Evolutionary conservation across 2,797 vertebrate species (phyloP).

Genomic region (Phrynocephalus vlangalii): DNA sequence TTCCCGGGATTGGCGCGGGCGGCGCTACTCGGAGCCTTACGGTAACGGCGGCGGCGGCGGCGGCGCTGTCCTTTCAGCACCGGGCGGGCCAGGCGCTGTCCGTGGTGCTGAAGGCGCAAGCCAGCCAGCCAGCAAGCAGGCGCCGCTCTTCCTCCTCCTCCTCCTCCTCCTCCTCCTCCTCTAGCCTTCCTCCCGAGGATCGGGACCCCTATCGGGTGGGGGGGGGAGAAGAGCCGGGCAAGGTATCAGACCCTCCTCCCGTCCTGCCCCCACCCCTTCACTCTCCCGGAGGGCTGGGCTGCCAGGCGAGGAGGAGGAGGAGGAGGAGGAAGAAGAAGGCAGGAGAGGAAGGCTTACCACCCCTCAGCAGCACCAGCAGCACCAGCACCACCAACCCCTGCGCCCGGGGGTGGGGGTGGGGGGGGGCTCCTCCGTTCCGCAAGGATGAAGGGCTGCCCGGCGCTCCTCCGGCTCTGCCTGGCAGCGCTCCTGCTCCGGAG

Average conservation of each 20-base stretch:
- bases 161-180: too few species aligned
- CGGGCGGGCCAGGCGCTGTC: not conserved
- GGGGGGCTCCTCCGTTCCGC: not conserved
- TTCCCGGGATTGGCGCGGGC: not conserved
- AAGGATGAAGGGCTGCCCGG: too few species aligned
- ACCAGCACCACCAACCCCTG: not conserved
- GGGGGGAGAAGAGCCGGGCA: too few species aligned
- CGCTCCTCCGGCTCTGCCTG: not conserved
- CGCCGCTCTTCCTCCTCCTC: too few species aligned
- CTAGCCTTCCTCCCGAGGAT: too few species aligned
- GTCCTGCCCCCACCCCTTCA: too few species aligned
- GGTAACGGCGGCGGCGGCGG: not conserved
- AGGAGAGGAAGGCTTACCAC: not conserved
- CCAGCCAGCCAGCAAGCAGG: not conserved
- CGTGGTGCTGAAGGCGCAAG: not conserved
- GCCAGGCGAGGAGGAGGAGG: not conserved
- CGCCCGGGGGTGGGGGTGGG: not conserved
- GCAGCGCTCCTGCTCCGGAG: not conserved
- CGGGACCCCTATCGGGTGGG: too few species aligned
- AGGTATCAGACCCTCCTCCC: too few species aligned
- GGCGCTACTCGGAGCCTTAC: not conserved
- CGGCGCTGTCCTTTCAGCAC: too few species aligned
- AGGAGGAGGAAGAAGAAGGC: not conserved
- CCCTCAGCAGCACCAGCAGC: too few species aligned
- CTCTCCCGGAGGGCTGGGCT: too few species aligned